Evolutionary conservation across 2,797 vertebrate species (phyloP), one percentile per base, ranked within the genome.

Genomic region (Prunella strophiata): DNA sequence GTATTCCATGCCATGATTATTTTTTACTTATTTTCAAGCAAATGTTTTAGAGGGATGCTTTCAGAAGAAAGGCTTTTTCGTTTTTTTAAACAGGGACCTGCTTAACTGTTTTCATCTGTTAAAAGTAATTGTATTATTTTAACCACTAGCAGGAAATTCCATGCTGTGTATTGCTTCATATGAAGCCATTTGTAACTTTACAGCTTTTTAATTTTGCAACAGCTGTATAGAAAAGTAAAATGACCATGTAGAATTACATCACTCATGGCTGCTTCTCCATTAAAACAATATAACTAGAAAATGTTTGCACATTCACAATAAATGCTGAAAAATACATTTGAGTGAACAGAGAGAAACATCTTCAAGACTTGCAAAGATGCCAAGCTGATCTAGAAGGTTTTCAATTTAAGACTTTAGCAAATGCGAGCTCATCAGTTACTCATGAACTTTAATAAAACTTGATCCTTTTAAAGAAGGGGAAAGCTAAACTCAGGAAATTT

Each of bases 141-240:
- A 87, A 94, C 55, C 87, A 91, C 76, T 68, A 82, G 73, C 74
- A 94, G 91, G 89, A 93, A 92, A 95, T 93, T 83, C 92, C 86
- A 82, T 42, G 62, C 89, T 89, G 74, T 18, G 34, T 73, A 86
- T 93, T 94, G 73, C 71, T 96, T 93, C 92, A 91, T 78, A 84
- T 58, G 67, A 93, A 94, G 81, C 74, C 66, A 87, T 94, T 93
- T 91, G 91, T 93, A 93, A 89, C 71, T 92, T 96, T 85, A 92
- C 82, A 95, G 85, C 51, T 94, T 97, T 94, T 95, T 91, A 94
- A 94, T 95, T 93, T 92, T 96, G 93, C 96, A 96, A 71, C 72
- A 85, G 91, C 85, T 92, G 67, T 77, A 89, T 4, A 89, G 92
- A 87, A 93, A 91, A 91, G 10, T 14, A 91, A 95, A 96, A 95